Evolutionary conservation across 1,140 invertebrate genomes (phyloP).

Genomic region (Musca vetustissima): DNA sequence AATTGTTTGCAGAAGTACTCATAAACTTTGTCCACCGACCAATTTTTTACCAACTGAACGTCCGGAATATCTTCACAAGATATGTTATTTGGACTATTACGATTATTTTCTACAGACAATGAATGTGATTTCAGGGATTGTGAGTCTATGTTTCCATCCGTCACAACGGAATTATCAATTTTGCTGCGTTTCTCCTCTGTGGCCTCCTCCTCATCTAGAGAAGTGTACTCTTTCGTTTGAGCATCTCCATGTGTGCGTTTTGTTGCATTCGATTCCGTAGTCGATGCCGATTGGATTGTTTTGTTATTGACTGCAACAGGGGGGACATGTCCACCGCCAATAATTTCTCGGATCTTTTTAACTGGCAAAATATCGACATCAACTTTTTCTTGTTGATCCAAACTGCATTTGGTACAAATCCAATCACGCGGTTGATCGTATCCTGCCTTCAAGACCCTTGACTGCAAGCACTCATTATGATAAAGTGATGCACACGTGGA

Average conservation of each 20-base stretch:
- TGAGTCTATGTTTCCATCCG: not conserved
- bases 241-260: not conserved
- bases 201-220: not conserved
- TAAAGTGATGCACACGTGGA: constrained; percentile 41
- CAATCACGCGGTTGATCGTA: constrained; percentile 32
- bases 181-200: constrained; percentile 1
- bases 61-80: constrained; percentile 17
- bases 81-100: constrained; percentile 26
- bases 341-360: constrained; percentile 27
- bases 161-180: not conserved
- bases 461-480: constrained; percentile 40
- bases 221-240: not conserved
- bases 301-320: not conserved
- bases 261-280: not conserved
- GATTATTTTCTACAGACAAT: not conserved
- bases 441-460: constrained; percentile 30
- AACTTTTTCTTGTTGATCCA: not conserved
- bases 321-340: constrained; percentile 8
- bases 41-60: constrained; percentile 32
- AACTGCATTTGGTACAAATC: constrained; percentile 38
- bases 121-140: not conserved
- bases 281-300: not conserved
- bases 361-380: constrained; percentile 15
- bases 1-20: constrained; percentile 36
- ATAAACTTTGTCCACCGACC: constrained; percentile 46